A percentile compares a stretch with the other conserved stretches of the same genome.
phyloP scores from a whole-genome alignment of 2,113 vertebrate genomes.

The Neotragus pygmaeus region DNA sequence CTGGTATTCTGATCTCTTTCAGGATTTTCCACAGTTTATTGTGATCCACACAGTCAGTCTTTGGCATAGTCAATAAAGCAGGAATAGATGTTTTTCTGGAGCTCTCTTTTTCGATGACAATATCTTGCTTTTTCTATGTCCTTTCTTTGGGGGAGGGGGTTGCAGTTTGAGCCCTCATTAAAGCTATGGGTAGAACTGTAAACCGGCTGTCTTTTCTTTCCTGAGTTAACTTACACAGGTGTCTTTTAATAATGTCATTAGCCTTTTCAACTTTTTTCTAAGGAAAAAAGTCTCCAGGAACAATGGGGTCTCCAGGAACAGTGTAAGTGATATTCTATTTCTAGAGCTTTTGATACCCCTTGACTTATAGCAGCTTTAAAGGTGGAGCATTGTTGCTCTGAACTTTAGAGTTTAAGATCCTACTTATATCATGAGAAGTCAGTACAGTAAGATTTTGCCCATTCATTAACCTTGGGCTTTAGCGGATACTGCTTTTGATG shows the following conservation, averaged over 20 bases:
- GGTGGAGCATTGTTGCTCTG: background rate
- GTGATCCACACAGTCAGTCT: background rate
- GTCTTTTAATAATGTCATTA: background rate
- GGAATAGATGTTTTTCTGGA: background rate
- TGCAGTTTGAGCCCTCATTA: background rate
- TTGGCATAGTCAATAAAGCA: background rate
- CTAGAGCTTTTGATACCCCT: background rate
- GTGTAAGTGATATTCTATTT: background rate
- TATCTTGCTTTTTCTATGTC: background rate
- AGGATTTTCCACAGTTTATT: background rate
- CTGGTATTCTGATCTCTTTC: background rate
- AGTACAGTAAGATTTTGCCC: background rate
- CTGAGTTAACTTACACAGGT: background rate
- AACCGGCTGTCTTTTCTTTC: background rate
- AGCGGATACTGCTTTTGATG: background rate
- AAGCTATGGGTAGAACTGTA: background rate
- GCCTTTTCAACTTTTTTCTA: background rate
- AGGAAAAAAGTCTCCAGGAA: background rate
- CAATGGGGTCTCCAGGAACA: background rate
- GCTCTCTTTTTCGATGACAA: background rate
- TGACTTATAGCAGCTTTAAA: background rate
- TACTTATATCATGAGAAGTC: background rate
- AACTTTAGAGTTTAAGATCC: background rate
- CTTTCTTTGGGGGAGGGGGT: background rate
- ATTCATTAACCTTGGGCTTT: background rate